Base-by-base conservation (phyloP, 92 coral and sea anemone species). In the Bergia puertoricense region DNA sequence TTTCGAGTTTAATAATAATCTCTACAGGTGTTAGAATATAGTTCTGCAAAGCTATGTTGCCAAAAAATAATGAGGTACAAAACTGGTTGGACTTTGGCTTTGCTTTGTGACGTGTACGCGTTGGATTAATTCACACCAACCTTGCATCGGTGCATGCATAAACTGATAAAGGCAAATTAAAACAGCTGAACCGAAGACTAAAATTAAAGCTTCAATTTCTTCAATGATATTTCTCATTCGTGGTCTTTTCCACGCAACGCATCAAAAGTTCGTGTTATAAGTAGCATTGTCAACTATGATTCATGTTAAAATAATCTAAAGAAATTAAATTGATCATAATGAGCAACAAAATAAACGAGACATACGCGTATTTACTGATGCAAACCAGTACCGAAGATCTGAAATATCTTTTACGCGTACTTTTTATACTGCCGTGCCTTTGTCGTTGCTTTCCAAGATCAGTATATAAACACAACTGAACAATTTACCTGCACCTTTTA, bases 61-160 rank as follows among this genome's bases (percentile, higher is more conserved):
- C 15, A 42, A 75, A 76, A 40, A 5, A 42, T 30, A 76, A 76
- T 41, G 79, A 22, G 22, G 42, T 76, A 20, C 38, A 76, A 20
- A 76, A 76, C 2, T 30, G 30, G 30, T 76, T 76, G 80, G 80
- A 76, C 80, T 76, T 42, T 42, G 80, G 80, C 48, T 76, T 74
- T 76, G 54, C 23, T 76, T 76, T 76, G 80, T 76, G 80, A 76
- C 80, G 80, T 76, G 80, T 76, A 76, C 80, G 46, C 51, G 23
- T 23, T 39, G 30, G n/a, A 76, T 42, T 42, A 76, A 42, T 76
- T 76, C 80, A 41, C 54, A 76, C 51, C 36, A 42, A 42, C 38
- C 48, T 51, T 62, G 16, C 59, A 54, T 11, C 59, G 3, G 59
- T 54, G 14, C 59, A 54, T 11, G 59, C 14, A 54, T 54, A 54